phyloP scores from a whole-genome alignment of 2,797 vertebrate genomes.

The Mustela erminea region DNA sequence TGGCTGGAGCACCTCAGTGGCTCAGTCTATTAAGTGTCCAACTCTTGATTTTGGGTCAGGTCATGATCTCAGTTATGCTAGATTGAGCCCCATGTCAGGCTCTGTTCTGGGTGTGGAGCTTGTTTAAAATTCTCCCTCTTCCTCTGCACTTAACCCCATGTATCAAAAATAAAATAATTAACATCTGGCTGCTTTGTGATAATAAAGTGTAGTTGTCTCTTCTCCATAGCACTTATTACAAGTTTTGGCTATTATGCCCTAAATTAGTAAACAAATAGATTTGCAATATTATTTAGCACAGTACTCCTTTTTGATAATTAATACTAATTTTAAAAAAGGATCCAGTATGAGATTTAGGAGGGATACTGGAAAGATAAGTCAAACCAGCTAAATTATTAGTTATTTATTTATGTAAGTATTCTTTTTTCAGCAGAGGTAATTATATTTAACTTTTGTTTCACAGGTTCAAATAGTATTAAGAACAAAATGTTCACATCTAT shows the following conservation, averaged over 20 bases:
- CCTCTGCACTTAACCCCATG: neutral
- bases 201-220: neutral
- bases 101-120: neutral
- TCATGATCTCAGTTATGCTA: neutral
- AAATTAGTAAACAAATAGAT: constrained; percentile 1
- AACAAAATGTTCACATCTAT: neutral
- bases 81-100: neutral
- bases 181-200: neutral
- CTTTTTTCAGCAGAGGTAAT: neutral
- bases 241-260: neutral
- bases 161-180: neutral
- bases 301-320: neutral
- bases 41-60: neutral
- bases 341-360: neutral
- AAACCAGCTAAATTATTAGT: neutral
- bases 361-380: neutral
- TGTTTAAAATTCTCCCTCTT: neutral
- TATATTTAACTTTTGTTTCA: neutral
- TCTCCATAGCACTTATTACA: neutral
- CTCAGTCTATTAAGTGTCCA: neutral
- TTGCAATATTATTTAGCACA: neutral
- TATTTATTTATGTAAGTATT: constrained; percentile 3
- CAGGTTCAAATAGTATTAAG: neutral
- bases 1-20: neutral
- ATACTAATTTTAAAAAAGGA: neutral